A percentile compares a stretch with the other conserved stretches of the same genome.
Conservation (phyloP, 2,113 vertebrate species). For the Blennius ocellaris region DNA sequence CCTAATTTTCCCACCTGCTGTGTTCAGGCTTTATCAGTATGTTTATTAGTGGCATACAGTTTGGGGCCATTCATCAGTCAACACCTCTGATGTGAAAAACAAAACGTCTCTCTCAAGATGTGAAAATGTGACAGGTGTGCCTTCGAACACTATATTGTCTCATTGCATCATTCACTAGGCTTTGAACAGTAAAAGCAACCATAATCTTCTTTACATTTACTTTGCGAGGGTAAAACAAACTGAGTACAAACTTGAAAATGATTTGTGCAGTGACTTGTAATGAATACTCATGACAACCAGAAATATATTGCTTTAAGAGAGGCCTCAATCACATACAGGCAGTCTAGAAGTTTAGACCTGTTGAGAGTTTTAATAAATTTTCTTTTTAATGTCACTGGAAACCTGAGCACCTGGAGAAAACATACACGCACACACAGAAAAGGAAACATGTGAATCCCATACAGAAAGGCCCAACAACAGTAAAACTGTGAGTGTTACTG, state of each 20-base stretch:
- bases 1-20: not conserved
- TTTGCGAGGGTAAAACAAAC: not conserved
- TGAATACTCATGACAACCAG: too few relatives aligned
- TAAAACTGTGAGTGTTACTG: too few relatives aligned
- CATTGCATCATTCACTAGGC: not conserved
- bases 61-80: conserved; percentile 13
- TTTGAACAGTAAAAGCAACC: not conserved
- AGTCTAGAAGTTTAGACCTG: too few relatives aligned
- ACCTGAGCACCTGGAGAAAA: too few relatives aligned
- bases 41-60: conserved; percentile 8
- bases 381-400: too few relatives aligned
- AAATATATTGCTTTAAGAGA: too few relatives aligned
- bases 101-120: conserved; percentile 4
- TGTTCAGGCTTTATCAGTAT: conserved; percentile 3
- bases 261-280: too few relatives aligned
- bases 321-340: too few relatives aligned
- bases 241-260: not conserved
- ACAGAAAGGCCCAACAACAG: too few relatives aligned
- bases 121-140: conserved; percentile 7
- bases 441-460: too few relatives aligned
- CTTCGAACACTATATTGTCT: conserved; percentile 2
- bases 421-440: too few relatives aligned
- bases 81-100: conserved; percentile 11
- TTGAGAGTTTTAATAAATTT: too few relatives aligned
- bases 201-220: not conserved